phyloP scores from a whole-genome alignment of 2,113 vertebrate genomes.

The Chunga burmeisteri region DNA sequence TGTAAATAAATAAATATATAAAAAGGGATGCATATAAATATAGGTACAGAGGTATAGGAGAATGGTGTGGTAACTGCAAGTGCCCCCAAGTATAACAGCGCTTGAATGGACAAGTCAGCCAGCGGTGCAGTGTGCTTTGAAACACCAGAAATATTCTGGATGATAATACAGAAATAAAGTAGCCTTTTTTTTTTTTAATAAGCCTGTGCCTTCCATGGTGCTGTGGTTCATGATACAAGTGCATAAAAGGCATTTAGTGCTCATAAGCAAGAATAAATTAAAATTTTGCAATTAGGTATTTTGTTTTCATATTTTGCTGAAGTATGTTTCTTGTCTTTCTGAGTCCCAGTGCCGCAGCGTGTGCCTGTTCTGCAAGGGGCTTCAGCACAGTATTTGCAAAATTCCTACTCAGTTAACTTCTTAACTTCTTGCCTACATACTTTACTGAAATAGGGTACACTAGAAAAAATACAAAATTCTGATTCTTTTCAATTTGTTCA shows the following conservation, averaged over 20 bases:
- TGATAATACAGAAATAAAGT: background rate
- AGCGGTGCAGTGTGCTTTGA: background rate
- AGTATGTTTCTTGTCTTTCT: background rate
- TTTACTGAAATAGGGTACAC: background rate
- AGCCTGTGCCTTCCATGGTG: fast-evolving
- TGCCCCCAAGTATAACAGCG: background rate
- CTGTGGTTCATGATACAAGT: background rate
- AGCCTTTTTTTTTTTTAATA: background rate
- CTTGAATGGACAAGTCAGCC: background rate
- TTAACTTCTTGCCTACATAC: background rate
- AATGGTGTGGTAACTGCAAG: background rate
- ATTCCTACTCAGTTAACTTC: background rate
- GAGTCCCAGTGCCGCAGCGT: background rate
- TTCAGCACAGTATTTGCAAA: background rate
- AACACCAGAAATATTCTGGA: background rate
- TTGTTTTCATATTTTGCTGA: background rate
- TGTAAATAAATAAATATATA: background rate
- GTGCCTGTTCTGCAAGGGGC: background rate
- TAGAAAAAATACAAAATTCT: background rate
- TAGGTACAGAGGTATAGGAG: background rate
- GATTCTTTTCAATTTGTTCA: background rate
- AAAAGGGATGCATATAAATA: background rate
- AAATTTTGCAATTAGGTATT: background rate
- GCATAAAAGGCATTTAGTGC: background rate
- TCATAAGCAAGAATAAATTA: background rate